Evolutionary conservation across 2,888 invertebrate species (phyloP), one percentile per base, ranked within the genome.

Genomic region (Hylaea fasciaria): DNA sequence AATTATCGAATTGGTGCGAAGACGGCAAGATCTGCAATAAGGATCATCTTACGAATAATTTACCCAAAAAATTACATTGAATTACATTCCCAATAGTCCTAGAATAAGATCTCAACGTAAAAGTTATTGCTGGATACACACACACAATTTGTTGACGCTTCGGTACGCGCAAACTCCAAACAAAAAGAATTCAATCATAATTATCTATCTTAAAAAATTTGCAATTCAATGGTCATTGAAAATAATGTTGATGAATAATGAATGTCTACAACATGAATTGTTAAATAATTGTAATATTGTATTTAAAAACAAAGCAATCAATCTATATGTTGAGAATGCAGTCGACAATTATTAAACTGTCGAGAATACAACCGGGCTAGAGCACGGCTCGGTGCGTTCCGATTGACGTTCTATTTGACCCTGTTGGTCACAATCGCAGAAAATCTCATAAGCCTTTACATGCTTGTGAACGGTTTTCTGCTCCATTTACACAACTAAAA

Each of bases 401-500:
- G 72, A 82, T 71, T 76, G 78, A 75, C 74, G 70, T 74, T 69
- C 74, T 73, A 77, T 72, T 77, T 71, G 76, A 72, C 71, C 72
- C 73, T 77, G 70, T 82, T 81, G 76, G 71, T 72, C 77, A 85
- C 83, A 88, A 81, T 85, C 73, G 77, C 85, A 87, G 78, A 86
- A 83, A 85, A 85, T 84, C 83, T 84, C 82, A 83, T 81, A 78
- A 77, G 76, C 72, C 80, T 83, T 82, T 78, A 82, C 82, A 79
- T 80, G 74, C 75, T 76, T 72, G 74, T 71, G 73, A 85, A 86
- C 82, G 66, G 79, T 76, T 89, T 87, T 85, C 83, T 84, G 91
- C 89, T 89, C 90, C 81, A 90, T 78, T 91, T 89, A 76, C 78
- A 81, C 66, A 68, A 77, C 77, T 86, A 81, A 88, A 89, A 86